These are phyloP conservation scores for Cancer borealis DNA, from an alignment of 2,888 invertebrate species.

Conservation along the genomic window DNA sequence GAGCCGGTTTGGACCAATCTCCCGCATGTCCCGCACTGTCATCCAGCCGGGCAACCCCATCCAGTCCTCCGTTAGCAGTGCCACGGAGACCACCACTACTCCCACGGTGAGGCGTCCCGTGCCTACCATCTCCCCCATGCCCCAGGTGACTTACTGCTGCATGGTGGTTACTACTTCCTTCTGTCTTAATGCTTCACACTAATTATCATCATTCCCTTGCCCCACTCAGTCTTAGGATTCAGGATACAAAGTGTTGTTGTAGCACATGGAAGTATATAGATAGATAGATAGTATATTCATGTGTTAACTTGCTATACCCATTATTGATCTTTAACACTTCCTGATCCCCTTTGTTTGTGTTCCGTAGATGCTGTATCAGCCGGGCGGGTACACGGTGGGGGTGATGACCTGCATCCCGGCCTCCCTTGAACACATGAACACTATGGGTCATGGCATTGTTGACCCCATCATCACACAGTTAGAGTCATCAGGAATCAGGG, in stretches of 20 bases:
- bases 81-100: slow-evolving; percentile 75
- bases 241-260: no score
- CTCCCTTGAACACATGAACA: slow-evolving; percentile 74
- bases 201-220: neutral
- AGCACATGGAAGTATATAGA: no score
- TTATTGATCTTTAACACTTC: neutral
- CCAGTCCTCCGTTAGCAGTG: slow-evolving; percentile 75
- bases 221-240: neutral
- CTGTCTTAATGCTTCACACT: neutral
- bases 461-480: slow-evolving; percentile 75
- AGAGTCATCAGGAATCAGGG: slow-evolving; percentile 72
- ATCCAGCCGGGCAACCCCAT: slow-evolving; percentile 77
- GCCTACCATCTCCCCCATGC: slow-evolving; percentile 75
- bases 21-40: slow-evolving; percentile 80
- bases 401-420: slow-evolving; percentile 73
- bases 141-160: slow-evolving; percentile 63
- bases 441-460: slow-evolving; percentile 77
- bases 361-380: slow-evolving; percentile 67
- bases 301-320: neutral
- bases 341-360: neutral
- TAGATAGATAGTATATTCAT: no score
- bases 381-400: slow-evolving; percentile 68
- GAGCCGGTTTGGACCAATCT: slow-evolving; percentile 87
- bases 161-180: neutral
- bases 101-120: slow-evolving; percentile 73